phyloP scores from a whole-genome alignment of 1,140 invertebrate genomes.

The Pteromalus puparum region DNA sequence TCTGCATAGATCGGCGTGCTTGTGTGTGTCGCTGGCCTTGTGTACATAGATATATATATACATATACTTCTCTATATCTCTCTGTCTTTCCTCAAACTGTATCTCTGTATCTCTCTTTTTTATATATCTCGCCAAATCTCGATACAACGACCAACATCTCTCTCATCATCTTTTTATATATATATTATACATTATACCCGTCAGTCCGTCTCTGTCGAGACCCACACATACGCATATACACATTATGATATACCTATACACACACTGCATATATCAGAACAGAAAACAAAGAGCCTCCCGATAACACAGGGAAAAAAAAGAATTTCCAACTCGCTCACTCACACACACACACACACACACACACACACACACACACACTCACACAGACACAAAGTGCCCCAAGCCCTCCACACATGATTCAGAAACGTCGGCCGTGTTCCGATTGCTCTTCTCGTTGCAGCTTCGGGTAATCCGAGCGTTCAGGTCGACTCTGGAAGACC shows the following conservation, averaged over 20 bases:
- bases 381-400: neutral
- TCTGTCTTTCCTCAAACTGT: neutral
- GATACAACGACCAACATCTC: neutral
- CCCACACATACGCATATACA: neutral
- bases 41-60: neutral
- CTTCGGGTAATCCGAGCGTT: constrained; percentile 99
- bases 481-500: constrained; percentile 99
- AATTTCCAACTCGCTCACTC: neutral
- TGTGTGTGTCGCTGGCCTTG: constrained; percentile 40
- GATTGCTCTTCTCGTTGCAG: constrained; percentile 85
- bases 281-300: neutral
- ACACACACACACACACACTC: neutral
- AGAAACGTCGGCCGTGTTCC: constrained; percentile 70
- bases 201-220: neutral
- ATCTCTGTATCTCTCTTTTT: neutral
- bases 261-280: no score
- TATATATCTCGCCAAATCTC: neutral
- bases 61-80: constrained; percentile 32
- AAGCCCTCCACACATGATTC: constrained; percentile 35
- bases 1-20: constrained; percentile 6
- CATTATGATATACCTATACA: neutral
- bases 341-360: no score
- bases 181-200: constrained; percentile 3
- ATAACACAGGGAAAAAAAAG: neutral
- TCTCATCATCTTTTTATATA: neutral